Evolutionary conservation across 1,140 invertebrate species (phyloP).

Genomic region (Temnothorax longispinosus): DNA sequence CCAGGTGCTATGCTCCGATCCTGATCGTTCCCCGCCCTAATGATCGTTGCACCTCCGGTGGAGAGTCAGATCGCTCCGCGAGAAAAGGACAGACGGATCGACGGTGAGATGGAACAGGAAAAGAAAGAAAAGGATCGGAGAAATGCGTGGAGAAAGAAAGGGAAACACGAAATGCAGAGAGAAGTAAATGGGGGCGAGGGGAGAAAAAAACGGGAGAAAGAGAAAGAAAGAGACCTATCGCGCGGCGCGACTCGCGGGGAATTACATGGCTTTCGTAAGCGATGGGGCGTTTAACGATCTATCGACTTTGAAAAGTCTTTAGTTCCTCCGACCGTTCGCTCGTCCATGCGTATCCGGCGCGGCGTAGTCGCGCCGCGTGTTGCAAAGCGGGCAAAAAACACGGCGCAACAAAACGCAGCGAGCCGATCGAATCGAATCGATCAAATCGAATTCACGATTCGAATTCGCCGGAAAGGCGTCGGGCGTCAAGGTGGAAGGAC

Average conservation of each 20-base stretch:
- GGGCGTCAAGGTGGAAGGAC: slow-evolving; percentile 6
- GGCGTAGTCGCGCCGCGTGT: slow-evolving; percentile 14
- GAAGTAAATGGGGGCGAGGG: not conserved
- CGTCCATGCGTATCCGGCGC: slow-evolving; percentile 8
- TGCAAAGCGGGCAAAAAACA: slow-evolving; percentile 22
- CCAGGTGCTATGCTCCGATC: slow-evolving; percentile 70
- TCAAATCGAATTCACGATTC: slow-evolving; percentile 29
- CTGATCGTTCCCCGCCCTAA: slow-evolving; percentile 73
- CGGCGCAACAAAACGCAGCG: slow-evolving; percentile 30
- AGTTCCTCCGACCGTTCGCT: slow-evolving; percentile 6
- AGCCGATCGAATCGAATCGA: slow-evolving; percentile 30
- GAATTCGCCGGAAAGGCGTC: slow-evolving; percentile 27
- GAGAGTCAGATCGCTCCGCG: slow-evolving; percentile 42
- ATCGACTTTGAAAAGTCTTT: slow-evolving; percentile 44
- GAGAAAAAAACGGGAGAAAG: not conserved
- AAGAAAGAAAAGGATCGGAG: slow-evolving; percentile 29
- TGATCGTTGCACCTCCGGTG: slow-evolving; percentile 63
- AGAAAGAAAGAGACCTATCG: slow-evolving; percentile 35
- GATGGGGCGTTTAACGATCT: slow-evolving; percentile 66
- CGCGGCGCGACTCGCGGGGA: slow-evolving; percentile 40
- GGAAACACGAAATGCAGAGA: not conserved
- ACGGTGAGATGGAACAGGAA: slow-evolving; percentile 7
- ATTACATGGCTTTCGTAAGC: slow-evolving; percentile 68
- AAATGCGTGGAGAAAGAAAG: slow-evolving; percentile 8
- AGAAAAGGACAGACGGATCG: not conserved